These are phyloP conservation scores for Opisthocomus hoazin DNA, from an alignment of 2,113 vertebrate species.

Conservation along the genomic window DNA sequence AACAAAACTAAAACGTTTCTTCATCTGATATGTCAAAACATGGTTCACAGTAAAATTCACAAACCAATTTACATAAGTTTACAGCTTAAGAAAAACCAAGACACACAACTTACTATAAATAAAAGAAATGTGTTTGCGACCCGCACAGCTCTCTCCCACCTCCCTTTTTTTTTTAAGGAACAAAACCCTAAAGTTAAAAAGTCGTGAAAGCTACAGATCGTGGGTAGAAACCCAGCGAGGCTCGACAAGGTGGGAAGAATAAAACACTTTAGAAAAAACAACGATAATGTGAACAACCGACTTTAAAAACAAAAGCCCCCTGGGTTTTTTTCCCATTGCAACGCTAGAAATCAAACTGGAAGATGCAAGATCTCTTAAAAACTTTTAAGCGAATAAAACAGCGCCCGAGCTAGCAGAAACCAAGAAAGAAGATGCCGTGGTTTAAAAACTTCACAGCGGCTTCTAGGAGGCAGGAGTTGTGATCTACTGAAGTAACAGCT, in stretches of 20 bases:
- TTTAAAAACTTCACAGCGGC: conserved; percentile 1
- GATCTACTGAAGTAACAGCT: conserved; percentile 39
- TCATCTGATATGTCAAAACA: conserved; percentile 81
- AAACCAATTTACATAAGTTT: conserved; percentile 79
- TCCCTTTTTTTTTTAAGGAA: conserved; percentile 60
- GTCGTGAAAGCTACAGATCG: conserved; percentile 66
- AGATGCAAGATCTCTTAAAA: conserved; percentile 27
- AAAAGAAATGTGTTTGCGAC: conserved; percentile 84
- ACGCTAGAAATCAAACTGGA: conserved; percentile 44
- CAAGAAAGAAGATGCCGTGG: background rate
- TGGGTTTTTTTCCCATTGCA: conserved; percentile 46
- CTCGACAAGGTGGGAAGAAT: conserved; percentile 40
- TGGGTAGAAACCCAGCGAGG: conserved; percentile 72
- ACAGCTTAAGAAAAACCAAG: conserved; percentile 71
- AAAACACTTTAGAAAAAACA: conserved; percentile 25
- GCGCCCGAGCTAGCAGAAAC: conserved; percentile 3
- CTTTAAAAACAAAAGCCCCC: conserved; percentile 10
- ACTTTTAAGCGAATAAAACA: conserved; percentile 17
- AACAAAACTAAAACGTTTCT: conserved; percentile 64
- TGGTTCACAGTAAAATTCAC: conserved; percentile 79
- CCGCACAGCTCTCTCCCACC: conserved; percentile 75
- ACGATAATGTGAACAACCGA: conserved; percentile 28
- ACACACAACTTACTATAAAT: conserved; percentile 87
- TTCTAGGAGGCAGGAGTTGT: conserved; percentile 31
- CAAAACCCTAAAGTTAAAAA: conserved; percentile 14